Evolutionary conservation across 2,113 vertebrate species (phyloP), one percentile per base, ranked within the genome.

Genomic region (Heterotis niloticus): DNA sequence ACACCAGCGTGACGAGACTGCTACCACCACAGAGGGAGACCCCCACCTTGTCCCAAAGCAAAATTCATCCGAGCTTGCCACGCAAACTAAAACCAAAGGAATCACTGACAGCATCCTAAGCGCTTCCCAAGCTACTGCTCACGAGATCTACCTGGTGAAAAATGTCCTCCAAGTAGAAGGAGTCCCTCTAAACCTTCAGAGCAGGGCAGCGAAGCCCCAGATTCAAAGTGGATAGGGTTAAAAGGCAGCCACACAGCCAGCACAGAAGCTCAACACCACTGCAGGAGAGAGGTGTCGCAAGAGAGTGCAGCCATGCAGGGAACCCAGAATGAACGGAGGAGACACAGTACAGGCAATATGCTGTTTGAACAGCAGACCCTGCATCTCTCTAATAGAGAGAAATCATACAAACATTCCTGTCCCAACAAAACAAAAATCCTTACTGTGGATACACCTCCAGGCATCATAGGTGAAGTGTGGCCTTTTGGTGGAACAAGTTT

Each of bases 371-470:
- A 71, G 74, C 29, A 79, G 65, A 66, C 51, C 14, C 13, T 23
- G 10, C 44, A 52, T 52, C 51, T 52, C 51, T 57, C 64, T 81
- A 84, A 88, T 86, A 88, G 82, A 88, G 86, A 89, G 87, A 87
- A 87, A 86, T 86, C 85, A 89, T 87, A 88, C 83, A 85, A 79
- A 88, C 83, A 26, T 12, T 29, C 5, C 34, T 44, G 34, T 24
- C 64, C 34, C 51, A 26, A 64, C 14, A 12, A 23, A 23, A 24
- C 18, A 18, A 34, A 69, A 16, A 64, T 57, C 67, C 90, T 97
- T 98, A 98, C 96, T 92, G 93, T 81, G 20, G 93, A 90, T 86
- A 94, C 95, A 86, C 82, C 95, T 87, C 95, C 94, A 84, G 94
- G 89, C 4, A 88, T 82, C 23, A 92, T 85, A 18, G 89, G 86